Conservation (phyloP, 1,140 invertebrate genomes). For the Drosophila takahashii region DNA sequence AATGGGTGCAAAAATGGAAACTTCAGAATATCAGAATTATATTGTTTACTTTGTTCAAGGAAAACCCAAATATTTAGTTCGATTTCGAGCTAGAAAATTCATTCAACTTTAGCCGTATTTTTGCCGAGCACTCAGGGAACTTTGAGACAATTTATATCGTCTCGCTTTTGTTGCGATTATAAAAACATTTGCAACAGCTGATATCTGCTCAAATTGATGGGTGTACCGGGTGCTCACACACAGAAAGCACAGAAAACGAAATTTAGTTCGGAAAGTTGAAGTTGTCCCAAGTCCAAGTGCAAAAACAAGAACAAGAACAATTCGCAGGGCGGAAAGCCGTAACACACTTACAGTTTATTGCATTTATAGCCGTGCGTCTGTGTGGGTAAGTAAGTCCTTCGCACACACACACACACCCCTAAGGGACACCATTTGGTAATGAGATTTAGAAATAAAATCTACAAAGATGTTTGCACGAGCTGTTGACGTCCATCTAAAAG, state of each 20-base stretch:
- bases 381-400: conserved; percentile 43
- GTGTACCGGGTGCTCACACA: conserved; percentile 6
- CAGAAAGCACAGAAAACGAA: conserved; percentile 9
- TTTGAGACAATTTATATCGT: conserved; percentile 39
- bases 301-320: conserved; percentile 36
- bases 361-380: conserved; percentile 58
- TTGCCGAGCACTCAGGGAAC: conserved; percentile 7
- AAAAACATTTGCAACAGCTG: conserved; percentile 79
- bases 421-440: conserved; percentile 81
- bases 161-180: conserved; percentile 56
- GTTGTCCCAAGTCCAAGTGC: conserved; percentile 43
- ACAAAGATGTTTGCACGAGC: conserved; percentile 81
- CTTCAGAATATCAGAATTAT: no score
- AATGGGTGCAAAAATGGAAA: no score
- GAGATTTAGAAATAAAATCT: conserved; percentile 83
- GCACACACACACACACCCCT: conserved; percentile 27
- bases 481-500: conserved; percentile 63
- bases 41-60: no score
- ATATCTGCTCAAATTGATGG: conserved; percentile 66
- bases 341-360: conserved; percentile 80
- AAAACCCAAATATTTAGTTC: not conserved
- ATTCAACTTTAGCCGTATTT: not conserved
- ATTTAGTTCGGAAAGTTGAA: conserved; percentile 22
- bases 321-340: conserved; percentile 20
- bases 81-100: conserved; percentile 6